Evolutionary conservation across 2,888 invertebrate genomes (phyloP), one percentile per base, ranked within the genome.

Genomic region (Melipona beecheii): DNA sequence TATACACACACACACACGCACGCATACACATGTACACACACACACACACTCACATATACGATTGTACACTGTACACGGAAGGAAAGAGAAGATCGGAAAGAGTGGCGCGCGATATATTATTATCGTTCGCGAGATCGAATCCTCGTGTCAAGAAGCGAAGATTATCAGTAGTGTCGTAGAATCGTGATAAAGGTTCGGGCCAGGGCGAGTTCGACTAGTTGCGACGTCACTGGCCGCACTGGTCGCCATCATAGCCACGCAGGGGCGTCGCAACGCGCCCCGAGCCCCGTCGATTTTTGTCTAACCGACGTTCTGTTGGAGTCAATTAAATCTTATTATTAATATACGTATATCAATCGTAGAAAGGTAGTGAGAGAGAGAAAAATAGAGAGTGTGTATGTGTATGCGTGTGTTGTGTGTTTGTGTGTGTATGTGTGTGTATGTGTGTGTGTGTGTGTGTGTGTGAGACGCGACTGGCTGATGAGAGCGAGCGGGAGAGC

Each of bases 311-410:
- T 91, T 93, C 91, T 91, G 93, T 94, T 92, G 92, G 91, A 94
- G 94, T 94, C 94, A 94, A 94, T 94, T 94, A 94, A 92, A 92
- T 92, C 92, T 90, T 94, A 93, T 90, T 94, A 93, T 91, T 91
- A 91, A 91, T 93, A 93, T 91, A 92, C 86, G 84, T 88, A 87
- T 83, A 64, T 73, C 81, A 83, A 90, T 70, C 66, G 86, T 86
- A 85, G 75, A 76, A 62, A 71, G 71, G 62, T 84, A 82, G 75
- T 60, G 36, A 65, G 31, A 31, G 21, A 69, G 31, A 71, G 69
- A 80, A 82, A 80, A 83, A 31, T 4, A 31, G 31, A 31, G 31
- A 31, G 31, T 21, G 21, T 21, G 36, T 31, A 54, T 27, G 21
- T 24, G 68, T 66, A 72, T n/a, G 13, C 3, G 31, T 31, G 31